Percentiles rank a stretch among this genome's conserved stretches.
Evolutionary conservation across 2,888 invertebrate species (phyloP).

Genomic region (Crematogaster levior): DNA sequence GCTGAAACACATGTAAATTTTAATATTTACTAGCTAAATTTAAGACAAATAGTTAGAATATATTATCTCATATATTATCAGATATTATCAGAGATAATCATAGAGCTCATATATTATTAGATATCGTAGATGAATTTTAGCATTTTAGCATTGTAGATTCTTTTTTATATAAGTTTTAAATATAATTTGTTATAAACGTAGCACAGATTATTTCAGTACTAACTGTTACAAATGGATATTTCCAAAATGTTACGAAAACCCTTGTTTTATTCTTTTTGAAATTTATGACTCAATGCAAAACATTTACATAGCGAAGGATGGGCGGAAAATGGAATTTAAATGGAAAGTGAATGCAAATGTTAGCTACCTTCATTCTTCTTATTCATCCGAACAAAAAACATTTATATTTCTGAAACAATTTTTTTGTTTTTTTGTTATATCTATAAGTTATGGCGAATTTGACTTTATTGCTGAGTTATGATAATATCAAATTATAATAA

Average conservation of each 20-base stretch:
- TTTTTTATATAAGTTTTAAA: neutral
- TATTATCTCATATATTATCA: neutral
- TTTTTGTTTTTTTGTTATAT: neutral
- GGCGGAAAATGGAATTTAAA: constrained; percentile 50
- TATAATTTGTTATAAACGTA: neutral
- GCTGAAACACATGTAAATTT: neutral
- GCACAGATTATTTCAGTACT: neutral
- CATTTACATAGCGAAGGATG: constrained; percentile 5
- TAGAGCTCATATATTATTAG: neutral
- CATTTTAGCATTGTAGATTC: neutral
- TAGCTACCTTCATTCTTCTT: constrained; percentile 41
- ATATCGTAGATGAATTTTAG: neutral
- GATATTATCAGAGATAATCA: too few species aligned
- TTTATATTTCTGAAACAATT: constrained; percentile 37
- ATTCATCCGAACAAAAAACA: constrained; percentile 34
- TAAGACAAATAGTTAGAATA: neutral
- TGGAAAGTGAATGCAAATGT: constrained; percentile 52
- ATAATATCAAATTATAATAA: constrained; percentile 2
- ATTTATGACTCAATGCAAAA: constrained; percentile 42
- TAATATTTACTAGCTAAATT: neutral
- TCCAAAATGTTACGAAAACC: neutral
- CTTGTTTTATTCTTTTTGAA: constrained; percentile 34
- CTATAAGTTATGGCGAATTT: constrained; percentile 2
- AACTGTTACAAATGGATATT: constrained; percentile 30
- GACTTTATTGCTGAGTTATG: neutral